phyloP scores from a whole-genome alignment of 2,797 vertebrate species.

The Sebastes oblongus region DNA sequence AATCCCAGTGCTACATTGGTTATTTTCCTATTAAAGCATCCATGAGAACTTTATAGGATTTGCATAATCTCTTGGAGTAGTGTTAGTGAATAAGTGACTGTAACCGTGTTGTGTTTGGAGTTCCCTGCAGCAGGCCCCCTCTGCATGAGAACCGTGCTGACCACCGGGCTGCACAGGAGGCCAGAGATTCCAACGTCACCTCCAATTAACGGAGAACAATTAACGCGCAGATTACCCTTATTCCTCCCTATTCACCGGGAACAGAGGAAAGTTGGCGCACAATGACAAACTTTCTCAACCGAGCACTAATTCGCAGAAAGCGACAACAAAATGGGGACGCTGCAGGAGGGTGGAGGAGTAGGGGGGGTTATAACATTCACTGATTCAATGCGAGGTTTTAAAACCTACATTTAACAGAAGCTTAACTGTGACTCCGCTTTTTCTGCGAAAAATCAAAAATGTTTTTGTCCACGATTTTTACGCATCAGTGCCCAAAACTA shows the following conservation, averaged over 20 bases:
- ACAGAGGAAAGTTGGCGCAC: constrained; percentile 74
- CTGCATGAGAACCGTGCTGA: constrained; percentile 68
- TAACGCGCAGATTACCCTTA: constrained; percentile 87
- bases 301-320: constrained; percentile 77
- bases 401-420: constrained; percentile 47
- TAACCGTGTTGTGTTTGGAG: constrained; percentile 7
- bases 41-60: constrained; percentile 41
- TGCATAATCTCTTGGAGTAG: constrained; percentile 49
- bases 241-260: constrained; percentile 77
- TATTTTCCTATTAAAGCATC: constrained; percentile 3
- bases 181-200: constrained; percentile 91
- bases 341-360: constrained; percentile 33
- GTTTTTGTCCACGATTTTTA: background rate
- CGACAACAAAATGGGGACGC: constrained; percentile 79
- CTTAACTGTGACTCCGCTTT: background rate
- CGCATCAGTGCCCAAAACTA: background rate
- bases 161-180: constrained; percentile 66
- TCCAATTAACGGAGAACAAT: constrained; percentile 95
- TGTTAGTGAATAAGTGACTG: constrained; percentile 28
- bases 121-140: constrained; percentile 61
- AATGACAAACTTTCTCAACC: constrained; percentile 79
- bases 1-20: background rate
- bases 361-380: constrained; percentile 40
- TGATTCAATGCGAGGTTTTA: constrained; percentile 6
- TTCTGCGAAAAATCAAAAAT: constrained; percentile 1